A percentile compares a stretch with the other conserved stretches of the same genome.
These are phyloP conservation scores for Corella eumyota DNA, from an alignment of 23 tunicate species.

Conservation along the genomic window DNA sequence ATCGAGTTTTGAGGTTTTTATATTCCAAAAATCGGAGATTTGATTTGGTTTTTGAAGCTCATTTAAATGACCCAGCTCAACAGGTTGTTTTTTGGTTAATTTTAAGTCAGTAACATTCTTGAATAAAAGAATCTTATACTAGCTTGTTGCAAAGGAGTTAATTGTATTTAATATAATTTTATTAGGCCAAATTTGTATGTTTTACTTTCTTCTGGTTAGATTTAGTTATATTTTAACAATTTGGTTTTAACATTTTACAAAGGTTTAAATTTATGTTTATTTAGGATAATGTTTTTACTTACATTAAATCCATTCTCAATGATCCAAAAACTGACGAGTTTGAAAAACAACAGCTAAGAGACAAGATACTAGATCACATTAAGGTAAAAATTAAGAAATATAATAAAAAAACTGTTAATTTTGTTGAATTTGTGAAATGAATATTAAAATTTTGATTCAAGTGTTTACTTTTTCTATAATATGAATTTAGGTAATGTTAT, in stretches of 20 bases:
- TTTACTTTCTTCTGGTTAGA: background rate
- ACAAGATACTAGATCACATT: slow-evolving; percentile 43
- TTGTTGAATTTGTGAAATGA: background rate
- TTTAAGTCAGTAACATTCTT: background rate
- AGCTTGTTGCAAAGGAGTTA: too few species aligned
- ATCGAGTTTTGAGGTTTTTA: slow-evolving; percentile 52
- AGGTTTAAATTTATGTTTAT: background rate
- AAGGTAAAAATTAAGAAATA: slow-evolving; percentile 24
- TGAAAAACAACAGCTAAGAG: slow-evolving; percentile 34
- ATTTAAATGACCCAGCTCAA: slow-evolving; percentile 66
- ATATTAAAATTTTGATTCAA: background rate
- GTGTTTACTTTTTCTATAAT: background rate
- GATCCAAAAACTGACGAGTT: slow-evolving; percentile 9
- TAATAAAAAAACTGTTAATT: too few species aligned
- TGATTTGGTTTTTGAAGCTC: slow-evolving; percentile 61
- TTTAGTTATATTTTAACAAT: background rate
- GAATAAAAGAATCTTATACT: too few species aligned
- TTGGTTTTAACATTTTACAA: background rate
- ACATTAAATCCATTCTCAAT: slow-evolving; percentile 34
- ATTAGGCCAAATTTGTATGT: background rate
- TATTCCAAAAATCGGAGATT: slow-evolving; percentile 39
- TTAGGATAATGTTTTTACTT: slow-evolving; percentile 55
- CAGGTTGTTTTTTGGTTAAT: too few species aligned
- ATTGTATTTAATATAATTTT: background rate
- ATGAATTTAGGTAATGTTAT: too few species aligned